Base-by-base conservation (phyloP, 2,113 vertebrate species). In the Aythya baeri region DNA sequence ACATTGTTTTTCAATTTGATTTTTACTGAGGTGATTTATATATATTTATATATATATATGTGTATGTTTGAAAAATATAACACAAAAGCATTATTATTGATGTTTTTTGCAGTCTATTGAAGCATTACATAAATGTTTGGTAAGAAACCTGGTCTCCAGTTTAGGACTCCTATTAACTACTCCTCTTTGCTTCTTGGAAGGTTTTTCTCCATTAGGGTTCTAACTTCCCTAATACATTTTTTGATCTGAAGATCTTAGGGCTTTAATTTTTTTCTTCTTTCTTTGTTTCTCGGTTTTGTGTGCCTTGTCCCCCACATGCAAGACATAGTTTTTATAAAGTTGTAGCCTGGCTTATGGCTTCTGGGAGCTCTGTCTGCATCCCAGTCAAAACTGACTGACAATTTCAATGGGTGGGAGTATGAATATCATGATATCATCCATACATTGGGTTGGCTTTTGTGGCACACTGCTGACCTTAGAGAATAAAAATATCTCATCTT, bases 371-470 rank as follows among this genome's bases (percentile, higher is more conserved):
- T 79, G 29, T 14, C 13, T 50, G 26, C 73, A n/a, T 61, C 32
- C 43, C 38, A 38, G 0, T 71, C 32, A 67, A 25, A 13, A 61
- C 18, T 58, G 26, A 52, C 29, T 46, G 38, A 41, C 17, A 43
- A 32, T 74, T 86, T 84, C 16, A 27, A 0, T 27, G 38, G 4
- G 5, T 71, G 17, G 50, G 49, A 76, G 2, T 29, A 22, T 68
- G 49, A 82, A 63, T 49, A 31, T 13, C 0, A 0, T 38, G 46
- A 17, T 6, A 15, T 3, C 1, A 59, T 61, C 31, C 38, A 13
- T 43, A 36, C 13, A 4, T 4, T 36, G 31, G 6, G 2, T 16
- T 75, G 70, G 38, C 11, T 78, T 52, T 13, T 5, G 4, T 44
- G 61, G 50, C 16, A 20, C 0, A 0, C 22, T 86, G 21, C 70